Evolutionary conservation across 2,888 invertebrate genomes (phyloP).

Genomic region (Cheilosia urbana): DNA sequence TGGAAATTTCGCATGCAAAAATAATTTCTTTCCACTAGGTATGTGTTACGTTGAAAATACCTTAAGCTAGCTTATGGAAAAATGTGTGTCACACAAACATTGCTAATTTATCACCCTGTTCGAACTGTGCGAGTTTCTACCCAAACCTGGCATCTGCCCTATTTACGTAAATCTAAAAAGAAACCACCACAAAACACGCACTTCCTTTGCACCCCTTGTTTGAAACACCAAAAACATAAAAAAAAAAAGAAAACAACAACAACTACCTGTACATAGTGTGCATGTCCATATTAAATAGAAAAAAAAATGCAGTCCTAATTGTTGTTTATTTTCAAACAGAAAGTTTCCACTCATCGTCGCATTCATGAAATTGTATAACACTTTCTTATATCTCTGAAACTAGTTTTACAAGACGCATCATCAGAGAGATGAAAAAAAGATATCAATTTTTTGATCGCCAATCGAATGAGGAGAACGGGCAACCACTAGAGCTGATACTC

Average conservation of each 20-base stretch:
- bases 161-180: not conserved
- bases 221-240: not conserved
- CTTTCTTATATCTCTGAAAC: conserved; percentile 5
- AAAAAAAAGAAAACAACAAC: not conserved
- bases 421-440: not conserved
- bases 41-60: too few species aligned
- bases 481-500: not conserved
- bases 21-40: too few species aligned
- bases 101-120: not conserved
- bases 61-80: too few species aligned
- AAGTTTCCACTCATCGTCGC: not conserved
- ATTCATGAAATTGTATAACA: conserved; percentile 21
- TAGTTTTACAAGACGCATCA: conserved; percentile 6
- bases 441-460: too few species aligned
- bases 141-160: not conserved
- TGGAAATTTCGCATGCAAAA: too few species aligned
- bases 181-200: not conserved
- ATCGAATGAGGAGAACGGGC: too few species aligned
- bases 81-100: too few species aligned
- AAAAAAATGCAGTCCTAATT: not conserved
- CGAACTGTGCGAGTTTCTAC: not conserved
- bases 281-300: not conserved
- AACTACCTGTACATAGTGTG: not conserved
- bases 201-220: conserved; percentile 2
- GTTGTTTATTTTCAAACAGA: not conserved